Evolutionary conservation across 1,140 invertebrate species (phyloP).

Genomic region (Vollenhovia emeryi): DNA sequence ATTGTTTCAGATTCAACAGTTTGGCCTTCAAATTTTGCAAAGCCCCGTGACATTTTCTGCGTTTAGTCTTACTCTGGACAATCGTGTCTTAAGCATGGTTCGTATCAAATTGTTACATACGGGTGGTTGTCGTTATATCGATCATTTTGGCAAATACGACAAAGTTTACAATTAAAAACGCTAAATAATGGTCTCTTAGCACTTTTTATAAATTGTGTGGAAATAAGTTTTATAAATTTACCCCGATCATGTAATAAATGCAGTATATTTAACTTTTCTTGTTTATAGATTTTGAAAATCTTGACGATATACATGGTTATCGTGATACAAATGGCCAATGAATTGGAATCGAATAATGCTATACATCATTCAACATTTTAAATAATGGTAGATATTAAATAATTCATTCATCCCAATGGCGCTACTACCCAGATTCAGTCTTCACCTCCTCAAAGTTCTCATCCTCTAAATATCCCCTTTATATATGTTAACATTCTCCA

Average conservation of each 20-base stretch:
- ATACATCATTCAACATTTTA: neutral
- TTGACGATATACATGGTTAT: conserved; percentile 58
- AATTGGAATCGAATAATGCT: neutral
- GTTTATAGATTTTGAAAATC: conserved; percentile 10
- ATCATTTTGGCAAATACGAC: neutral
- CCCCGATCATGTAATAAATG: neutral
- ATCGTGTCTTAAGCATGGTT: conserved; percentile 1
- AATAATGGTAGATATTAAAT: neutral
- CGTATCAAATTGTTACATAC: too few relatives aligned
- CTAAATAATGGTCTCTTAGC: neutral
- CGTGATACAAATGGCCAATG: conserved; percentile 50
- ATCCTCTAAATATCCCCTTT: too few relatives aligned
- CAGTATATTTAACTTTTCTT: neutral
- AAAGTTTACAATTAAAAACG: neutral
- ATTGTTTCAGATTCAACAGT: conserved; percentile 43
- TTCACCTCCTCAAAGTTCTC: too few relatives aligned
- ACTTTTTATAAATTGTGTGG: too few relatives aligned
- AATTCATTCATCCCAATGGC: too few relatives aligned
- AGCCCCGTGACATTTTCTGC: neutral
- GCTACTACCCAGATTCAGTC: too few relatives aligned
- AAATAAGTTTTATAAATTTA: neutral
- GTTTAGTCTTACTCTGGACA: neutral
- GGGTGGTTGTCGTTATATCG: neutral
- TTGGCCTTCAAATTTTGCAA: too few relatives aligned
- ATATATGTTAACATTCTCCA: too few relatives aligned